Evolutionary conservation across 2,113 vertebrate species (phyloP).

Genomic region (Physeter macrocephalus): DNA sequence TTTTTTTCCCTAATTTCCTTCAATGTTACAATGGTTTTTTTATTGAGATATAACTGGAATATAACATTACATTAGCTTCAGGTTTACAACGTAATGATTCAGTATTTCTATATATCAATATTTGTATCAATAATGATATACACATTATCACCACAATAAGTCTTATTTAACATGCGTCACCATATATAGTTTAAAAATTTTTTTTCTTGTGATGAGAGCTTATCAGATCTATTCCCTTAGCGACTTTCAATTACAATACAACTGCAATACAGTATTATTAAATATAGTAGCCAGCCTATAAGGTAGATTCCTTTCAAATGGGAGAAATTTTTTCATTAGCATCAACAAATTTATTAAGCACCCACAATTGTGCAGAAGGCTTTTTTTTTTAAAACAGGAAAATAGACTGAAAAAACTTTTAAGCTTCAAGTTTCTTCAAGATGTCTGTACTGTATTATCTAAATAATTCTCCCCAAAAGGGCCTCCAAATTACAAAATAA

Average conservation of each 20-base stretch:
- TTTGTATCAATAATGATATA: not conserved
- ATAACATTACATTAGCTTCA: not conserved
- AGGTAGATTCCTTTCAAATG: not conserved
- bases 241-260: not conserved
- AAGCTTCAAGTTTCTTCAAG: not conserved
- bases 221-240: not conserved
- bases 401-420: not conserved
- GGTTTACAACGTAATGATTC: not conserved
- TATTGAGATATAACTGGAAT: not conserved
- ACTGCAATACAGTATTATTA: not conserved
- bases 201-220: not conserved
- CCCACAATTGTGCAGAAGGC: not conserved
- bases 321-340: not conserved
- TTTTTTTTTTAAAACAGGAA: not conserved
- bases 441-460: not conserved
- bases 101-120: not conserved
- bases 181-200: not conserved
- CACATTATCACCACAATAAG: not conserved
- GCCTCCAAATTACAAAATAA: slow-evolving; percentile 16
- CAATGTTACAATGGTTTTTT: not conserved
- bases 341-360: not conserved
- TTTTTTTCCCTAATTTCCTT: not conserved
- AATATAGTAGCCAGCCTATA: not conserved
- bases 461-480: not conserved
- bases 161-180: not conserved